A percentile compares a stretch with the other conserved stretches of the same genome.
phyloP scores from a whole-genome alignment of 2,113 vertebrate genomes.

The Lontra canadensis region DNA sequence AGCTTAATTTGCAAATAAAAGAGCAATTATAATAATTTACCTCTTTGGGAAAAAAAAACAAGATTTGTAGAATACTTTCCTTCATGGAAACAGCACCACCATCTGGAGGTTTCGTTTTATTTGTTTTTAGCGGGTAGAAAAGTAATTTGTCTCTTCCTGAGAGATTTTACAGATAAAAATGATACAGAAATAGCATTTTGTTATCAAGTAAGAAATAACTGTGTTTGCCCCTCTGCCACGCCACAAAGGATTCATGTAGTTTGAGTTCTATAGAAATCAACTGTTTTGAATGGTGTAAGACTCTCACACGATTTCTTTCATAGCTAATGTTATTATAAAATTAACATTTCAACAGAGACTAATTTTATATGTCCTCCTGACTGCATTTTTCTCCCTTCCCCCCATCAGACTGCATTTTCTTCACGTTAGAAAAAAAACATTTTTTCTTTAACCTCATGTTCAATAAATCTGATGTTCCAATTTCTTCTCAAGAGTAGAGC shows the following conservation, averaged over 20 bases:
- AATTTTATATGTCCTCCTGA: conserved; percentile 46
- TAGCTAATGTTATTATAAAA: conserved; percentile 46
- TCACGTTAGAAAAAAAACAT: conserved; percentile 53
- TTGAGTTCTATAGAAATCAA: conserved; percentile 60
- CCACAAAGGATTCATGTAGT: conserved; percentile 44
- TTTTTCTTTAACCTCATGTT: conserved; percentile 11
- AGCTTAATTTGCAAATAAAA: conserved; percentile 23
- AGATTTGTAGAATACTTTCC: neutral
- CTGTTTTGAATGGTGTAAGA: conserved; percentile 29
- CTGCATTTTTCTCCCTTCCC: conserved; percentile 51
- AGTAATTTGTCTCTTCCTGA: neutral
- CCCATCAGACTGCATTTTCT: conserved; percentile 50
- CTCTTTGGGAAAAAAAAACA: neutral
- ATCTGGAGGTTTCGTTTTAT: conserved; percentile 23
- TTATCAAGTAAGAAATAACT: conserved; percentile 77
- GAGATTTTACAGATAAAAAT: conserved; percentile 34
- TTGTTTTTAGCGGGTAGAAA: neutral
- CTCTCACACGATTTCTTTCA: conserved; percentile 61
- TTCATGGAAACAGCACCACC: conserved; percentile 65
- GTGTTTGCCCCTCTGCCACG: conserved; percentile 35
- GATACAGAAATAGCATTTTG: conserved; percentile 68
- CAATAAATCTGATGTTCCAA: conserved; percentile 18
- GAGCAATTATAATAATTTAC: neutral
- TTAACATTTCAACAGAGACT: conserved; percentile 76
- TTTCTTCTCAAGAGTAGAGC: neutral